Conservation (phyloP, 2,797 vertebrate genomes). For the Urophycis tenuis region DNA sequence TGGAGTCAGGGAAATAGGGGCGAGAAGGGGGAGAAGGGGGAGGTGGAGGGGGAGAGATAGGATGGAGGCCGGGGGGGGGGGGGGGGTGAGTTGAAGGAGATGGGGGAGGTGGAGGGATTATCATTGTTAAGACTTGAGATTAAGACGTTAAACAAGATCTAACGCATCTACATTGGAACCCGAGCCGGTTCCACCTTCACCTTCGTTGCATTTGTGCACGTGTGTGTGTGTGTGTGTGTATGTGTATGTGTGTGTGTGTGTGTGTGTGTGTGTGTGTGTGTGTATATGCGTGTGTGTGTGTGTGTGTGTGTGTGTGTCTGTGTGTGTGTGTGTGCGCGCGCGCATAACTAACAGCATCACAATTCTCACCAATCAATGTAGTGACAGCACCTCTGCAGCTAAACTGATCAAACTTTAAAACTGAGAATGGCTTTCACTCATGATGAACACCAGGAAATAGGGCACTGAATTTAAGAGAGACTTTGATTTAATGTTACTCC, state of each 20-base stretch:
- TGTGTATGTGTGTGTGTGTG: conserved; percentile 15
- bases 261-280: neutral
- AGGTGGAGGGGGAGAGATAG: conserved; percentile 4
- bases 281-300: conserved; percentile 1
- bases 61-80: conserved; percentile 18
- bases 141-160: conserved; percentile 21
- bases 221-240: neutral
- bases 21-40: conserved; percentile 6
- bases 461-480: neutral
- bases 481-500: neutral
- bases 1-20: conserved; percentile 47
- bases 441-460: neutral
- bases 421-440: neutral
- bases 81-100: conserved; percentile 9
- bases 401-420: neutral
- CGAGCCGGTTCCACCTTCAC: neutral
- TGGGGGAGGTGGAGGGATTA: conserved; percentile 36
- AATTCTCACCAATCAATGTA: neutral
- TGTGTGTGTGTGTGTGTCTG: too few relatives aligned
- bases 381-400: neutral
- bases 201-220: neutral
- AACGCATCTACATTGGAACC: neutral
- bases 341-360: neutral
- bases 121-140: conserved; percentile 38
- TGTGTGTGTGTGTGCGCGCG: neutral